Base-by-base conservation (phyloP, 2,113 vertebrate species). In the Pygoscelis antarcticus region DNA sequence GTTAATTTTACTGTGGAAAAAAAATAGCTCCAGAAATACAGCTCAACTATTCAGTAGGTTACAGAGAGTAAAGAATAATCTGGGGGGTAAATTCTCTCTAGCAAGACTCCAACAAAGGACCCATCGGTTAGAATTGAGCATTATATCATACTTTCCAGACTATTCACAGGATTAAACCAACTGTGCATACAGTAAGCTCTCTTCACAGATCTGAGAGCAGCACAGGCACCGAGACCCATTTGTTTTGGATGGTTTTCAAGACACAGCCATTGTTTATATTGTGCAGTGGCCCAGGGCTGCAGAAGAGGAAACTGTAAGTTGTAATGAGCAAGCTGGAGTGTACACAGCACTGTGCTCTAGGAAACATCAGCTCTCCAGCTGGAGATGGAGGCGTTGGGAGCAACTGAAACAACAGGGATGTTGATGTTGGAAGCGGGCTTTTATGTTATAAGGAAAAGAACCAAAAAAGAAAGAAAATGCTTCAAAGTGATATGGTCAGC, bases 201-300 rank as follows among this genome's bases (percentile, higher is more conserved):
- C 66, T 94, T 96, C 90, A 94, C 75, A 58, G 88, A 95, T 93
- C 36, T 95, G 74, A 95, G 93, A 96, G 75, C 23, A 96, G 58
- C 77, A 42, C 49, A 87, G 83, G 81, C 95, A 96, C 77, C 0
- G 1, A 96, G 76, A 96, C 62, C 91, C 42, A 22, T 97, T 97
- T 96, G 40, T 87, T 95, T 93, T 94, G 79, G 90, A 95, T 27
- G 29, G 36, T 93, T 92, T 97, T 97, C 96, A 98, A 96, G 95
- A 58, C 94, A 88, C 80, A 87, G 83, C 46, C 72, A 95, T 96
- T 98, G 62, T 97, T 94, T 97, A 84, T 90, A 26, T 76, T 96
- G 72, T 77, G 74, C 89, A 83, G 55, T 77, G 64, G 79, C 85
- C 83, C 89, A 92, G 70, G 79, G 86, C 71, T 74, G 95, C 19